Base-by-base conservation (phyloP, 1,140 invertebrate species). In the Papilio aristodemus region DNA sequence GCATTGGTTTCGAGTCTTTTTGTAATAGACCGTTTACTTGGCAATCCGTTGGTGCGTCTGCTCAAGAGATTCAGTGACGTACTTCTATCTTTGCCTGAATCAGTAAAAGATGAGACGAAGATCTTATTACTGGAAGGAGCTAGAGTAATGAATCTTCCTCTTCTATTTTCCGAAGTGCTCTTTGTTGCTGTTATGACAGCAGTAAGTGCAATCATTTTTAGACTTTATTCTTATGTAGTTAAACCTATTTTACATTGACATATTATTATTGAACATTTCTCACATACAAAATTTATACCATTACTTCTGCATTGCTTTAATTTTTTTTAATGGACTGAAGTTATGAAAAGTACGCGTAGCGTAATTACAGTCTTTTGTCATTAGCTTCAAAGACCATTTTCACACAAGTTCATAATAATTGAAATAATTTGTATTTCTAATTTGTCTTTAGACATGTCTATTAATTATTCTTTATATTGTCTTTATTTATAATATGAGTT, bases 1-100 rank as follows among this genome's bases (percentile, higher is more conserved):
- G 17, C 36, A 41, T 14, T 66, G 41, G 10, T 90, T 11, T 25
- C 80, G 0, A 81, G 79, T 68, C 67, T 88, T 0, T 72, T 88
- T 22, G 19, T 80, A 0, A 70, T 87, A 0, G 88, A 89, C 50
- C 85, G 83, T 41, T 10, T 80, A 6, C 62, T 88, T 6, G 88
- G 86, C 3, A 85, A 87, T 73, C 86, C 86, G 1, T 79, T 88
- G 11, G 71, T 85, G 4, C 79, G 81, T 17, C 71, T 79, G 27
- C 67, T 79, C 3, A 70, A 78, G 22, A 82, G 43, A 22, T 36
- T 81, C 27, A 86, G 81, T 57, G 83, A 78, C 41, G 27, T 85
- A 17, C 10, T 78, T 0, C 83, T 81, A 76, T 81, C 82, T 17
- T 72, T 87, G 0, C 79, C 67, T 50, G 82, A 71, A 60, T 69